Conservation (phyloP, 2,797 vertebrate genomes). For the Chrysocyon brachyurus region DNA sequence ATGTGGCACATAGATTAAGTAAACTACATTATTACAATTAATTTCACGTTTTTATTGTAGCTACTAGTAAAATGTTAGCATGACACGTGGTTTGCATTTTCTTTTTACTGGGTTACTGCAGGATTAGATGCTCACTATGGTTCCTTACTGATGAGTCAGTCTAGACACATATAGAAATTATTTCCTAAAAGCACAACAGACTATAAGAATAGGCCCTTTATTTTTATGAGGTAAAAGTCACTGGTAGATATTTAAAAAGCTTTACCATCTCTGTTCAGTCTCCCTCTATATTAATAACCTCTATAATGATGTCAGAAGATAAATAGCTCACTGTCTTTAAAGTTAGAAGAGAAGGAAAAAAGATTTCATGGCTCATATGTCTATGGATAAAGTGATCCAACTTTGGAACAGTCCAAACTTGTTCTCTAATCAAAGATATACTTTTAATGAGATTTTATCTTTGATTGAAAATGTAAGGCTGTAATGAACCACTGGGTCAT, state of each 20-base stretch:
- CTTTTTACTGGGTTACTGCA: not conserved
- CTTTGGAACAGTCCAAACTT: conserved; percentile 55
- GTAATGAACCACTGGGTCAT: conserved; percentile 64
- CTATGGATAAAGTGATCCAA: conserved; percentile 56
- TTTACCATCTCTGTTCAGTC: not conserved
- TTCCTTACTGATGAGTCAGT: not conserved
- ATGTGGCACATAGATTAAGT: not conserved
- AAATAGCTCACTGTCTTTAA: conserved; percentile 8
- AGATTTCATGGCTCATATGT: not conserved
- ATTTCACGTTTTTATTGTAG: not conserved
- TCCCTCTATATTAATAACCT: not conserved
- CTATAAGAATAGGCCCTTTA: not conserved
- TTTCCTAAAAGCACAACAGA: conserved; percentile 23
- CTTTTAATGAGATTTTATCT: conserved; percentile 82
- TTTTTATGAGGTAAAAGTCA: not conserved
- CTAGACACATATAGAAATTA: not conserved
- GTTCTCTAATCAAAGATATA: conserved; percentile 77
- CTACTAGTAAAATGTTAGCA: not conserved
- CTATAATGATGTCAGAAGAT: conserved; percentile 34
- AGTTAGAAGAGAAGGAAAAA: not conserved
- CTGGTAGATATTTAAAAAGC: not conserved
- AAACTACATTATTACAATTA: not conserved
- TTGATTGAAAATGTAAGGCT: conserved; percentile 71
- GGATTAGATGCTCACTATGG: not conserved
- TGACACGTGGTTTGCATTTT: accelerated